Percentiles rank a stretch among this genome's conserved stretches.
Evolutionary conservation across 2,113 vertebrate species (phyloP).

Genomic region (Pardalotus punctatus): DNA sequence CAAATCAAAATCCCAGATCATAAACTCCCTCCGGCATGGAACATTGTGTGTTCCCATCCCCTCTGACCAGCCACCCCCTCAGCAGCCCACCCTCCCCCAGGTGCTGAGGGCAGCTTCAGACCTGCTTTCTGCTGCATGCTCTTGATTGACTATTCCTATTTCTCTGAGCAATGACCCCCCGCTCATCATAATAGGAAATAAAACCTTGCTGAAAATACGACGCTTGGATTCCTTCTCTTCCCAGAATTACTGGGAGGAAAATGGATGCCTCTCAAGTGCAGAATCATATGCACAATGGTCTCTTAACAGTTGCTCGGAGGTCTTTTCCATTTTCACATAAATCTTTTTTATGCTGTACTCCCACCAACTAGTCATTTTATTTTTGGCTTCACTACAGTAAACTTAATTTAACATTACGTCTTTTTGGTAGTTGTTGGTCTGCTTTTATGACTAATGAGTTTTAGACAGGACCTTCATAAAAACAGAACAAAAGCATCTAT

Average conservation of each 20-base stretch:
- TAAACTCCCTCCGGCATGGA: background rate
- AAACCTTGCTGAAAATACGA: constrained; percentile 21
- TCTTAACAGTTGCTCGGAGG: constrained; percentile 16
- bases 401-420: constrained; percentile 21
- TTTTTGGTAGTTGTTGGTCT: constrained; percentile 42
- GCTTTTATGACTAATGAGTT: constrained; percentile 49
- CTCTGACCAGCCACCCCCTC: background rate
- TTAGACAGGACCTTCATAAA: constrained; percentile 50
- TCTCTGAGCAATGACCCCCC: constrained; percentile 15
- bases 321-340: constrained; percentile 46
- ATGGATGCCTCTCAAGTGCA: constrained; percentile 32
- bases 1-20: background rate
- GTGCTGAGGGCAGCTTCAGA: background rate
- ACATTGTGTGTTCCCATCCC: background rate
- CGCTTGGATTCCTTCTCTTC: constrained; percentile 9
- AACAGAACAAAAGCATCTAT: constrained; percentile 35
- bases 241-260: background rate
- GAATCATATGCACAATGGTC: background rate
- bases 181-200: constrained; percentile 34
- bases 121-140: background rate
- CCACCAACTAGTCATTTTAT: constrained; percentile 38
- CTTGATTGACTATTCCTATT: constrained; percentile 15
- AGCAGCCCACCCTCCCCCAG: background rate
- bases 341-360: constrained; percentile 47
- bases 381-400: constrained; percentile 57